phyloP scores from a whole-genome alignment of 2,888 invertebrate genomes.

The Hetaerina titia region DNA sequence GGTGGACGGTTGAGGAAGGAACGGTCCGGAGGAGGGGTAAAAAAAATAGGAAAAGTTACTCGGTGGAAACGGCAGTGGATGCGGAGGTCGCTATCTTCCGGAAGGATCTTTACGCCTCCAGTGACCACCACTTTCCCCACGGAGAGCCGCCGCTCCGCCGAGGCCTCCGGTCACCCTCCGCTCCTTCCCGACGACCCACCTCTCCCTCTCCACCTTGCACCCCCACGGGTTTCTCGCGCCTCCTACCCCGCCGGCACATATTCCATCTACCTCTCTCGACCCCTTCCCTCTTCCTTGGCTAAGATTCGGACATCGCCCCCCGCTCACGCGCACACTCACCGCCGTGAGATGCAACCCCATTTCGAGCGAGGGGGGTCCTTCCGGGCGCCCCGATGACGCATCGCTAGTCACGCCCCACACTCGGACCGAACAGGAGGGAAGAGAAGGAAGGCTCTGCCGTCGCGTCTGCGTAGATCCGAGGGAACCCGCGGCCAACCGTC shows the following conservation, averaged over 20 bases:
- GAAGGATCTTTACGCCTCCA: conserved; percentile 66
- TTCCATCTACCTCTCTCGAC: too few relatives aligned
- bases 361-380: background rate
- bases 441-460: conserved; percentile 71
- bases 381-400: conserved; percentile 34
- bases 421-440: background rate
- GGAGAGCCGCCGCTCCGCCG: background rate
- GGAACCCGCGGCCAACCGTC: background rate
- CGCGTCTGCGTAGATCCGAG: conserved; percentile 70
- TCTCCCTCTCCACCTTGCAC: background rate
- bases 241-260: background rate
- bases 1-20: background rate
- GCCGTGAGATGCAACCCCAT: background rate
- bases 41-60: conserved; percentile 51
- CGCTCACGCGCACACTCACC: background rate
- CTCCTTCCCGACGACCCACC: background rate
- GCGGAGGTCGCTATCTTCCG: conserved; percentile 50
- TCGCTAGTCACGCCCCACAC: conserved; percentile 28
- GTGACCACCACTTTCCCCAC: conserved; percentile 53
- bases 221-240: background rate
- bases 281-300: conserved; percentile 5
- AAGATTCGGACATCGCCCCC: conserved; percentile 60
- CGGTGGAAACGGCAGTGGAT: conserved; percentile 8
- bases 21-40: background rate
- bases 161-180: background rate